Percentiles rank a stretch among this genome's conserved stretches.
Evolutionary conservation across 2,113 vertebrate genomes (phyloP).

Genomic region (Thamnaconus septentrionalis): DNA sequence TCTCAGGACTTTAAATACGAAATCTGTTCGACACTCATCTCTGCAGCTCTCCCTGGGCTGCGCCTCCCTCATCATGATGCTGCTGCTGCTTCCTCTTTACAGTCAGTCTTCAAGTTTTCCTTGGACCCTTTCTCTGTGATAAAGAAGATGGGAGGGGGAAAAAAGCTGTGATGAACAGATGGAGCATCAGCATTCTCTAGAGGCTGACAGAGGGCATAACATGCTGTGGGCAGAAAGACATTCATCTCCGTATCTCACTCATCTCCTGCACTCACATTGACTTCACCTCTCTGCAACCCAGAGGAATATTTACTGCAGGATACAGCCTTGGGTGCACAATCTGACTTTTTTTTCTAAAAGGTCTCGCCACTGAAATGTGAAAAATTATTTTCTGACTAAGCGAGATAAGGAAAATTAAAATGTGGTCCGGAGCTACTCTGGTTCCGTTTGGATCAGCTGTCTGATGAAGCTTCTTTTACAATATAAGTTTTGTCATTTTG

Average conservation of each 20-base stretch:
- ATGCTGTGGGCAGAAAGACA: conserved; percentile 21
- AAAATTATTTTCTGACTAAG: background rate
- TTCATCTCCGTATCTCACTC: conserved; percentile 39
- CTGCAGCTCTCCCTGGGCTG: no score
- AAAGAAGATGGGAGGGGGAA: conserved; percentile 8
- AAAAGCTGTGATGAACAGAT: conserved; percentile 24
- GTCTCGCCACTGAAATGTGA: background rate
- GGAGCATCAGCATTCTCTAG: conserved; percentile 69
- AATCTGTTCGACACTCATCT: no score
- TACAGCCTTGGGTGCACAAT: conserved; percentile 8
- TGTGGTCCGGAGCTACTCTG: background rate
- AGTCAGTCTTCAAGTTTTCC: no score
- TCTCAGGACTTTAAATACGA: no score
- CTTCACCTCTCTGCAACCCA: background rate
- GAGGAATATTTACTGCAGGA: conserved; percentile 28
- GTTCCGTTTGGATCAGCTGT: conserved; percentile 17
- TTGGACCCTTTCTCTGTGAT: background rate
- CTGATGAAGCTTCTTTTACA: no score
- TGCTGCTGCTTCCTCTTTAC: no score
- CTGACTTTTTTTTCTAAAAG: conserved; percentile 2
- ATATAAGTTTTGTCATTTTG: no score
- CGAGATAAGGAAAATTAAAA: no score
- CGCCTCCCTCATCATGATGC: no score
- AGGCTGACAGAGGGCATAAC: conserved; percentile 45
- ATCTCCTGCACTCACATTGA: conserved; percentile 9